Evolutionary conservation across 2,888 invertebrate genomes (phyloP), one percentile per base, ranked within the genome.

Genomic region (Polietes domitor): DNA sequence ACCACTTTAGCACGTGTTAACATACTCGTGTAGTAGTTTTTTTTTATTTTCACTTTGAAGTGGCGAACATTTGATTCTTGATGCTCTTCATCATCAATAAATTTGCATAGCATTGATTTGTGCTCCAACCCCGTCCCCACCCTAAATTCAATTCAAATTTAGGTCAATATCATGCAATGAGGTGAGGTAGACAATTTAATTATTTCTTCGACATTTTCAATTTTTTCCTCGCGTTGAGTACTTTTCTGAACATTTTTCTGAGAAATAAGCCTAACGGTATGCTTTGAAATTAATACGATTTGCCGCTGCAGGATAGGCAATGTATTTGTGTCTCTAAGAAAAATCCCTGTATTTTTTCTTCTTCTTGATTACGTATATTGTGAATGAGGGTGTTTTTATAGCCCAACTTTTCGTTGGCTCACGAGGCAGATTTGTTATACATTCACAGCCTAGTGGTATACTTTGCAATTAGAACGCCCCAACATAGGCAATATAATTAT

Each of bases 1-100:
- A 24, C 15, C 68, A 68, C 68, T 68, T 43, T 68, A 68, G 68
- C 68, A 68, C 68, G 68, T 43, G 68, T 68, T 68, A 68, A 43
- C 24, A 6, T 55, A 21, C n/a, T n/a, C n/a, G n/a, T n/a, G n/a
- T n/a, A n/a, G n/a, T n/a, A n/a, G n/a, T 68, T 68, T 68, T 68
- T 68, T 43, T 10, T 68, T 43, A 43, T 41, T 41, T 10, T 12
- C 24, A 68, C 24, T 41, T 21, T 68, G 12, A 68, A 68, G 68
- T 68, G 68, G 24, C 37, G 2, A 2, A 2, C 26, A 12, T 58
- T 26, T 37, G 37, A 37, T 37, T 37, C 61, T 28, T 61, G 61
- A 28, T 2, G 28, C 28, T 32, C 24, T 47, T 47, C 47, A 47
- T 21, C 21, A 68, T 68, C 37, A 43, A 65, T 43, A n/a, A 41